Base-by-base conservation (phyloP, 2,113 vertebrate genomes). In the Hyla sarda region DNA sequence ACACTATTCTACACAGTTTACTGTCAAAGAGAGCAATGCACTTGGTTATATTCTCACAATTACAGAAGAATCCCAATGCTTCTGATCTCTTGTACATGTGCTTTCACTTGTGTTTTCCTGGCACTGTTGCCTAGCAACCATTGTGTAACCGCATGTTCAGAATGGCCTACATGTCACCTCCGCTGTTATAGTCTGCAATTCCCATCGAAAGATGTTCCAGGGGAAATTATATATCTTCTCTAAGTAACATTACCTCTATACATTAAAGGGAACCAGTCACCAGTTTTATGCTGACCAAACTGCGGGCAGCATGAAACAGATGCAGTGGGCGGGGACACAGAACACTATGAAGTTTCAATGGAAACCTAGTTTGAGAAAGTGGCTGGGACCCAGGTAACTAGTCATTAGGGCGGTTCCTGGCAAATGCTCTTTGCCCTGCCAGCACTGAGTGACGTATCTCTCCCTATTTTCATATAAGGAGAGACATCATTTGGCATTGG, bases 11-110 rank as follows among this genome's bases (percentile, higher is more conserved):
- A 56, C n/a, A n/a, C n/a, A n/a, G n/a, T n/a, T n/a, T 6, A 56
- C 54, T 21, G n/a, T 62, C 2, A 28, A 12, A 28, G 23, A n/a
- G 5, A 48, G 12, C 21, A 8, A 7, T n/a, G 56, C 21, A 30
- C 25, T 32, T 30, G 1, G 1, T 30, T 25, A 54, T 77, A 23
- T 32, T 11, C 30, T 30, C 30, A 54, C 48, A 77, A 77, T 77
- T 13, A 21, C 17, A 21, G 48, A 32, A 76, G 25, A 17, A 19
- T 30, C 2, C 25, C 19, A 32, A 34, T 77, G 11, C 28, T 17
- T 8, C 74, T 77, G 75, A 54, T 77, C 25, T 34, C 54, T 77
- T 54, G 50, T 56, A 71, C 67, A 71, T 71, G 67, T 71, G 67
- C 67, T 41, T 12, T 71, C 9, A 19, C 67, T 71, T 34, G 8